Evolutionary conservation across 1,140 invertebrate genomes (phyloP).

Genomic region (Gonatopus flavifemur): DNA sequence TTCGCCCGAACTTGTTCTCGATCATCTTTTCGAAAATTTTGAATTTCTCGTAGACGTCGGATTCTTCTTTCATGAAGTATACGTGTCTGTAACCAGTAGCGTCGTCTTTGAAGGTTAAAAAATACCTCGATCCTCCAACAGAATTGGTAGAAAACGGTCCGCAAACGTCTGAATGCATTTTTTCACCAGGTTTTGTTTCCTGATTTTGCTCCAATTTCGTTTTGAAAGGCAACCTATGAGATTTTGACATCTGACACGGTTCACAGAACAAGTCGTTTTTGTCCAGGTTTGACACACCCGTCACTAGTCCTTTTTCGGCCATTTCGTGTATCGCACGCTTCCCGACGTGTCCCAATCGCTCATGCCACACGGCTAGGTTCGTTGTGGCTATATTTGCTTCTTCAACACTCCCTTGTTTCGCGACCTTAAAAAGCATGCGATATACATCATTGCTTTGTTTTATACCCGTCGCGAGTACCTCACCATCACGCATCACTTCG

Average conservation of each 20-base stretch:
- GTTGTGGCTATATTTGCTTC: conserved; percentile 7
- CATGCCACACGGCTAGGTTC: neutral
- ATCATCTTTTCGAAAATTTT: conserved; percentile 4
- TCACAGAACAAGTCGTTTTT: conserved; percentile 9
- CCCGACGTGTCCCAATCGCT: conserved; percentile 8
- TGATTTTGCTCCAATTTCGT: neutral
- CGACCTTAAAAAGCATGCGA: conserved; percentile 11
- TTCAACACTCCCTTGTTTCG: no score
- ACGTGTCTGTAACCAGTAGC: conserved; percentile 3
- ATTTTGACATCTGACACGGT: conserved; percentile 7
- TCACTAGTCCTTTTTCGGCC: neutral
- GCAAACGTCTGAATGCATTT: conserved; percentile 34
- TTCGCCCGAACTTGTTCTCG: conserved; percentile 15
- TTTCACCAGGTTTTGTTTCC: conserved; percentile 7
- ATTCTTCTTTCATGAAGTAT: conserved; percentile 16
- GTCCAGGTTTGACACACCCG: neutral
- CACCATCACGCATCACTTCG: neutral
- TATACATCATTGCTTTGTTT: conserved; percentile 10
- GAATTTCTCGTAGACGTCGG: conserved; percentile 14
- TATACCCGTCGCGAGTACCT: neutral
- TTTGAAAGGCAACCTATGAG: conserved; percentile 9
- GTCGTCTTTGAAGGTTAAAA: conserved; percentile 39
- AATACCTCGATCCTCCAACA: conserved; percentile 32
- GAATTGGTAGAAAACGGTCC: conserved; percentile 36
- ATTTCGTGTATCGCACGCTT: neutral